A percentile compares a stretch with the other conserved stretches of the same genome.
Evolutionary conservation across 2,888 invertebrate species (phyloP).

Genomic region (Gisinianus flammeolus): DNA sequence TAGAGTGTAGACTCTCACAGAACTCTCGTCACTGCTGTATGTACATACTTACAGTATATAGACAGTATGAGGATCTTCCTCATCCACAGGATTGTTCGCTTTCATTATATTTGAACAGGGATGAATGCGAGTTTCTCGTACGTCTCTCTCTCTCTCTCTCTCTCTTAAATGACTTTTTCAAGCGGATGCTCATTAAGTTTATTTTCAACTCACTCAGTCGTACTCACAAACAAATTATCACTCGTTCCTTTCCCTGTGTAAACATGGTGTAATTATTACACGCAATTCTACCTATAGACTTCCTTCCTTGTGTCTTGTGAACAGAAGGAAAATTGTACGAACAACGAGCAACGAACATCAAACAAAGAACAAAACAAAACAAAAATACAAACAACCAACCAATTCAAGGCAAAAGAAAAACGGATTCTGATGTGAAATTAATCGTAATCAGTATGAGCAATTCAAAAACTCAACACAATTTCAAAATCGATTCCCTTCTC

Average conservation of each 20-base stretch:
- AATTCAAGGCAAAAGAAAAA: too few relatives aligned
- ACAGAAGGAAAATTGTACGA: not conserved
- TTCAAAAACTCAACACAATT: not conserved
- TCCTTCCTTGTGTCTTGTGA: not conserved
- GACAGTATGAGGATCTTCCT: too few relatives aligned
- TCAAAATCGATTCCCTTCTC: not conserved
- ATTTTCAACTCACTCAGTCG: constrained; percentile 9
- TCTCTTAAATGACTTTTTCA: constrained; percentile 27
- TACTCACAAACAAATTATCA: constrained; percentile 20
- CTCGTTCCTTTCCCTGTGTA: not conserved
- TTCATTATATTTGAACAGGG: not conserved
- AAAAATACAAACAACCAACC: too few relatives aligned
- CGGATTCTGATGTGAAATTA: too few relatives aligned
- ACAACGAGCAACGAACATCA: not conserved
- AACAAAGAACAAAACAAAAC: too few relatives aligned
- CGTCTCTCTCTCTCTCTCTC: too few relatives aligned
- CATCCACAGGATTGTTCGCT: not conserved
- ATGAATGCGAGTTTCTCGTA: not conserved
- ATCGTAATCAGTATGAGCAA: too few relatives aligned
- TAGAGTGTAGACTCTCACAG: too few relatives aligned
- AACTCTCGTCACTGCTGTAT: too few relatives aligned
- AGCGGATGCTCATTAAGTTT: constrained; percentile 27
- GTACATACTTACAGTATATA: too few relatives aligned
- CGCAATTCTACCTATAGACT: not conserved
- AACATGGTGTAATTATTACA: not conserved